Evolutionary conservation across 1,140 invertebrate genomes (phyloP), one percentile per base, ranked within the genome.

Genomic region (Papilio aristodemus): DNA sequence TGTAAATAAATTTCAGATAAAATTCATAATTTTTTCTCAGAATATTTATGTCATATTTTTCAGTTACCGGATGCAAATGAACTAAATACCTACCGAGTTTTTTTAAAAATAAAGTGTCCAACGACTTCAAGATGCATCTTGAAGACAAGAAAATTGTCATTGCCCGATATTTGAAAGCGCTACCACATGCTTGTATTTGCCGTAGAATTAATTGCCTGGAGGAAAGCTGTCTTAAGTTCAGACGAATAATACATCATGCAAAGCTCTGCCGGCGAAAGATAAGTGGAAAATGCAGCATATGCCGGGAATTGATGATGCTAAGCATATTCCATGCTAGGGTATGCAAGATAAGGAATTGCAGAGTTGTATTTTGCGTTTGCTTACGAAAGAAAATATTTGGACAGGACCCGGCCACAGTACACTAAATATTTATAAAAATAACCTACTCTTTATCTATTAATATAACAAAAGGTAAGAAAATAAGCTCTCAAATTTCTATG

Each of bases 181-280:
- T 62, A 62, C 14, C 32, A 62, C 59, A 62, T 62, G 37, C 59
- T 14, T 39, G 59, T 39, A 17, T 0, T 38, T 62, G 59, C 36
- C 59, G 17, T 19, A 62, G 36, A 62, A 13, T 62, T 6, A 62
- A 22, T 19, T 62, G 59, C 14, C 32, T 62, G 22, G 27, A 62
- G 0, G 14, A 62, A n/a, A n/a, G n/a, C 36, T 62, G 59, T 19
- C 59, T 9, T 13, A 62, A 62, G 17, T 14, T 62, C 0, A 62
- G 37, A 38, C 32, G 14, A 39, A 17, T 39, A 2, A 19, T 62
- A 11, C 10, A 9, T 9, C 59, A 62, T 22, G 39, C 17, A 2
- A 39, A 39, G 14, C 13, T 10, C 6, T 62, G 59, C 37, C 17
- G 7, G 10, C 11, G 37, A 22, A 39, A 39, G n/a, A 11, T 17